Conservation (phyloP, 2,797 vertebrate species). For the Acipenser ruthenus region DNA sequence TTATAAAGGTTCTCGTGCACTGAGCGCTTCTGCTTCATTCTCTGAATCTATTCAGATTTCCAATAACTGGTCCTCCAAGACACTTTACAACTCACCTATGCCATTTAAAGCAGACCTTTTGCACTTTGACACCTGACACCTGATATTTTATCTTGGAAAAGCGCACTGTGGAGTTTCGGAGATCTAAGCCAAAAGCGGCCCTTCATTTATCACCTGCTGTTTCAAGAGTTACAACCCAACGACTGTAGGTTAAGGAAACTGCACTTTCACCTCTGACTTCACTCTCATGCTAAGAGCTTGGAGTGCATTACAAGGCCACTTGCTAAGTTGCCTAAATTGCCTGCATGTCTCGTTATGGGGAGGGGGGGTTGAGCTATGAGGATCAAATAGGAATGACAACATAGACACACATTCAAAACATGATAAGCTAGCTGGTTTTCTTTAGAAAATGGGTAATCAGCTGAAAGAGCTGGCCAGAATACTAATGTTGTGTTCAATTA, state of each 20-base stretch:
- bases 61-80: conserved; percentile 63
- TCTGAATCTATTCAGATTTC: conserved; percentile 57
- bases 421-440: too few species aligned
- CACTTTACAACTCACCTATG: conserved; percentile 43
- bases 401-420: too few species aligned
- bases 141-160: conserved; percentile 33
- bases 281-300: conserved; percentile 15
- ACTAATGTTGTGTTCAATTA: too few species aligned
- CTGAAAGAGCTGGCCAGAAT: too few species aligned
- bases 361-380: too few species aligned
- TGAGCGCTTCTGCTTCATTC: conserved; percentile 79
- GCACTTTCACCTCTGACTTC: conserved; percentile 27
- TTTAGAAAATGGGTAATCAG: too few species aligned
- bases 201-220: conserved; percentile 46
- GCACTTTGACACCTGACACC: conserved; percentile 34
- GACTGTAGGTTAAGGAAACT: conserved; percentile 28
- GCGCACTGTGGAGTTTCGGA: conserved; percentile 7
- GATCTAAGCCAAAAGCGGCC: conserved; percentile 29
- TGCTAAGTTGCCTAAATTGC: too few species aligned
- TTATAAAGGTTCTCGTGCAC: conserved; percentile 69
- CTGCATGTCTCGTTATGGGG: too few species aligned
- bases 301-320: conserved; percentile 19
- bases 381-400: too few species aligned
- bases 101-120: conserved; percentile 55
- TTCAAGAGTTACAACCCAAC: conserved; percentile 48